These are phyloP conservation scores for Cossypha caffra DNA, from an alignment of 2,797 vertebrate genomes.

Conservation along the genomic window DNA sequence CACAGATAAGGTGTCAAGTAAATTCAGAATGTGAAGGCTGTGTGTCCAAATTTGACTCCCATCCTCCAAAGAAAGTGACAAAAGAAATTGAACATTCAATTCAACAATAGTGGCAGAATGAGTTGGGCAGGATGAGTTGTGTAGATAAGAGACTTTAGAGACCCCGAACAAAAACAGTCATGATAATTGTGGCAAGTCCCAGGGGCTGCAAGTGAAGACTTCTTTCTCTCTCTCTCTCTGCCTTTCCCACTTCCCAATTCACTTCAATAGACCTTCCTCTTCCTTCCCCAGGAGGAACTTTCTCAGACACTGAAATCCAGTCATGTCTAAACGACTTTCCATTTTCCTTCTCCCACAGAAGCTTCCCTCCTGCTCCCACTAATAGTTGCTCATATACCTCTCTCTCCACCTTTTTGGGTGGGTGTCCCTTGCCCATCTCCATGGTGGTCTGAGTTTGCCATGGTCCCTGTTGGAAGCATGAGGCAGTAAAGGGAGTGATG, in stretches of 20 bases:
- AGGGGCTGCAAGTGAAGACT: neutral
- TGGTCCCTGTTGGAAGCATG: neutral
- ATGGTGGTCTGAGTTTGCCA: accelerated
- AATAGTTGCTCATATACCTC: neutral
- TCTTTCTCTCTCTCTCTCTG: neutral
- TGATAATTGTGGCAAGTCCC: neutral
- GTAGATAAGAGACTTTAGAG: neutral
- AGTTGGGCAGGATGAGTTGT: neutral
- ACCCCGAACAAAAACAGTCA: neutral
- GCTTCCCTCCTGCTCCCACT: neutral
- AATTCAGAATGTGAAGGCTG: neutral
- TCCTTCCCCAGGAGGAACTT: neutral
- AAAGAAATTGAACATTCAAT: neutral
- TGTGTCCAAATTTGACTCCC: neutral
- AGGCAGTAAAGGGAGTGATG: neutral
- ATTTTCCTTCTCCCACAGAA: neutral
- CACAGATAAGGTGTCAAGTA: neutral
- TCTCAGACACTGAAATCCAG: neutral
- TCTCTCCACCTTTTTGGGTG: accelerated
- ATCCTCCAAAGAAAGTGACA: neutral
- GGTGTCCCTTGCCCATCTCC: accelerated
- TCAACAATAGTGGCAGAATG: neutral
- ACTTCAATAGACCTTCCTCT: neutral
- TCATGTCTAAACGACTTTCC: neutral
- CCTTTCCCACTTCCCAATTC: neutral